A percentile compares a stretch with the other conserved stretches of the same genome.
These are phyloP conservation scores for Zoanthus solanderi DNA, from an alignment of 92 coral and sea anemone genomes.

Conservation along the genomic window DNA sequence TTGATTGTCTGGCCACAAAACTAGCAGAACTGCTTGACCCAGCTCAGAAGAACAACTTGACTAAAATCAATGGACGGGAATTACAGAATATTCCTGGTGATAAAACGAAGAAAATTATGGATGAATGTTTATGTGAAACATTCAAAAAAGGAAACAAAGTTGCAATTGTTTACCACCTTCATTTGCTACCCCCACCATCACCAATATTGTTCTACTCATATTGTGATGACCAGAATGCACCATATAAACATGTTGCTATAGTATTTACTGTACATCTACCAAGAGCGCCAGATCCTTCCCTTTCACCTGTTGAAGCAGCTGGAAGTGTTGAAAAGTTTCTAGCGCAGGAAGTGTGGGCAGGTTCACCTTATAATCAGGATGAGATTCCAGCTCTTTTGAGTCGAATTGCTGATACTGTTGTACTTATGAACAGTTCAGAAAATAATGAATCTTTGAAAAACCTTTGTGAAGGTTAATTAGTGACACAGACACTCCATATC, in stretches of 20 bases:
- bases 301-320: constrained; percentile 70
- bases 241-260: constrained; percentile 73
- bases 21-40: constrained; percentile 69
- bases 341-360: constrained; percentile 74
- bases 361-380: constrained; percentile 65
- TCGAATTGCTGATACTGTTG: constrained; percentile 90
- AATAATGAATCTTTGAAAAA: constrained; percentile 15
- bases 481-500: neutral
- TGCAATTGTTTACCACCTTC: constrained; percentile 76
- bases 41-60: constrained; percentile 17
- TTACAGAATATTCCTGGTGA: constrained; percentile 52
- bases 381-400: constrained; percentile 80
- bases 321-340: constrained; percentile 75
- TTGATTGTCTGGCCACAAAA: constrained; percentile 80
- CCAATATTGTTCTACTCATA: constrained; percentile 80
- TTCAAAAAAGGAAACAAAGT: constrained; percentile 67
- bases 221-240: constrained; percentile 93
- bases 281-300: constrained; percentile 58
- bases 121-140: constrained; percentile 45
- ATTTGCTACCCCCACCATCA: constrained; percentile 82
- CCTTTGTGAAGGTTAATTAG: neutral
- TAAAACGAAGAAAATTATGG: constrained; percentile 68
- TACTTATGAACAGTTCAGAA: constrained; percentile 74
- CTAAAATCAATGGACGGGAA: constrained; percentile 46
- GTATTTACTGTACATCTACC: constrained; percentile 91